phyloP scores from a whole-genome alignment of 2,888 invertebrate genomes.

The Dicycla oo region DNA sequence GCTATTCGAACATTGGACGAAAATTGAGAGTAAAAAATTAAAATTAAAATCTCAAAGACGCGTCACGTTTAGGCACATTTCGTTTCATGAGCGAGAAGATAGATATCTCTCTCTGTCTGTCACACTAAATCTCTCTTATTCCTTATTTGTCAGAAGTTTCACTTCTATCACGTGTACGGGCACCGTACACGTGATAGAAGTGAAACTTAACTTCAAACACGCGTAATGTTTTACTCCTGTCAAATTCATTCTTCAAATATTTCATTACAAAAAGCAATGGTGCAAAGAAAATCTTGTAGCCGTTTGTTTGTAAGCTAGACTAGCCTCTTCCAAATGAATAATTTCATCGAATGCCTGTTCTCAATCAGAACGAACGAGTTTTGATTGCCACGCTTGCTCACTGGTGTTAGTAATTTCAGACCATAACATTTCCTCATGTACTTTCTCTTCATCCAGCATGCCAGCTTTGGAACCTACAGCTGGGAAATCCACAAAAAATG shows the following conservation, averaged over 20 bases:
- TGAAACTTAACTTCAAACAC: too few relatives aligned
- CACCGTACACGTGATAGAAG: too few relatives aligned
- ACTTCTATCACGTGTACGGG: too few relatives aligned
- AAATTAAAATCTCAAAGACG: too few relatives aligned
- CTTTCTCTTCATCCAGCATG: background rate
- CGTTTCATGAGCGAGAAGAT: too few relatives aligned
- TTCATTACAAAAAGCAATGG: background rate
- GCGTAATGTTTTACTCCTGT: background rate
- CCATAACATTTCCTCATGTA: background rate
- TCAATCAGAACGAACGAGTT: too few relatives aligned
- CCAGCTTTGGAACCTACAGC: background rate
- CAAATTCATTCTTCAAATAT: background rate
- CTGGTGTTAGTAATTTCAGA: background rate
- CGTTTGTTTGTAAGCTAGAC: background rate
- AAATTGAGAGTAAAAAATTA: too few relatives aligned
- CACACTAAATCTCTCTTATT: too few relatives aligned
- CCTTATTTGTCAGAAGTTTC: too few relatives aligned
- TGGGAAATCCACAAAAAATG: background rate
- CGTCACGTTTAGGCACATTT: too few relatives aligned
- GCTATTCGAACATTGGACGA: too few relatives aligned
- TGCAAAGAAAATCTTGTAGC: background rate
- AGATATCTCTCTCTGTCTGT: too few relatives aligned
- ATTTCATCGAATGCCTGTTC: background rate
- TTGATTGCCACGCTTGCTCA: background rate
- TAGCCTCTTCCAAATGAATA: background rate